A percentile compares a stretch with the other conserved stretches of the same genome.
phyloP scores from a whole-genome alignment of 1,140 invertebrate species.

The Panagrolaimus sp. region DNA sequence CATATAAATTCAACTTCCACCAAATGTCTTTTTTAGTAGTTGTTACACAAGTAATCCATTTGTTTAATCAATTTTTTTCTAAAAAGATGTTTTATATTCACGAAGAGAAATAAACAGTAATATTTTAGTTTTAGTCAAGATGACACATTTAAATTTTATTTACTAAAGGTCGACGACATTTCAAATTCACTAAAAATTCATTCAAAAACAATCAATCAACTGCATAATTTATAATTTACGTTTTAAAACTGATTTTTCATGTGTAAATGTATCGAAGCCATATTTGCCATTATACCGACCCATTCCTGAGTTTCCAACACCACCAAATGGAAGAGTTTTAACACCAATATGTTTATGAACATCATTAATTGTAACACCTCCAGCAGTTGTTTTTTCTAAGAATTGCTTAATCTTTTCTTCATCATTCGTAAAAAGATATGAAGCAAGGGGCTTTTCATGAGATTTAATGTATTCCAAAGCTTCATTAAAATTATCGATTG shows the following conservation, averaged over 20 bases:
- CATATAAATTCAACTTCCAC: no score
- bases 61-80: no score
- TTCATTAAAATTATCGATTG: constrained; percentile 34
- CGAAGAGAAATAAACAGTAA: no score
- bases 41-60: no score
- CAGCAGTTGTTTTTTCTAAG: constrained; percentile 69
- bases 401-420: constrained; percentile 30
- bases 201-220: no score
- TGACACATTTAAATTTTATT: no score
- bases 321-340: constrained; percentile 63
- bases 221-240: background rate
- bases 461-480: constrained; percentile 41
- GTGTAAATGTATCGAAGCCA: constrained; percentile 83
- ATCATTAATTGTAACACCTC: constrained; percentile 81
- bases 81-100: no score
- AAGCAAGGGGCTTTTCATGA: constrained; percentile 36
- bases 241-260: constrained; percentile 71
- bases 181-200: no score
- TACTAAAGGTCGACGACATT: no score
- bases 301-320: constrained; percentile 70
- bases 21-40: no score
- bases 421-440: constrained; percentile 39
- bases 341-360: constrained; percentile 70
- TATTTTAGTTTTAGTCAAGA: no score
- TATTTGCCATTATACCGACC: constrained; percentile 85